Evolutionary conservation across 2,797 vertebrate genomes (phyloP).

Genomic region (Phoxinus dragarum): DNA sequence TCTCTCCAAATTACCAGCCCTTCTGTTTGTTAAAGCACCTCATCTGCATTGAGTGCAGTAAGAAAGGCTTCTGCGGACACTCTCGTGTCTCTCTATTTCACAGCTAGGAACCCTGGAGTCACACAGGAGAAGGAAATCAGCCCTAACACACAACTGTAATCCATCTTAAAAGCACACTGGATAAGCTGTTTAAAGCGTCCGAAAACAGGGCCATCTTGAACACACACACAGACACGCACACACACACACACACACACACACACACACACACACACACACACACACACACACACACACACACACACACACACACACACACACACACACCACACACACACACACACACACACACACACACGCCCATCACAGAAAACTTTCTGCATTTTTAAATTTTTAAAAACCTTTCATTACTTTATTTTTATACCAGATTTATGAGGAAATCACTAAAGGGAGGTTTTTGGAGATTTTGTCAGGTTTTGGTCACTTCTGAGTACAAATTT

Average conservation of each 20-base stretch:
- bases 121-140: slow-evolving; percentile 25
- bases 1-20: slow-evolving; percentile 55
- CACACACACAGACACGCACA: neutral
- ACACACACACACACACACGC: no score
- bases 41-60: slow-evolving; percentile 53
- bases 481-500: no score
- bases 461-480: no score
- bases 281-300: neutral
- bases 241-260: neutral
- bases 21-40: slow-evolving; percentile 53
- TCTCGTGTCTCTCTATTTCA: slow-evolving; percentile 35
- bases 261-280: neutral
- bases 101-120: slow-evolving; percentile 45
- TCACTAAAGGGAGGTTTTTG: no score
- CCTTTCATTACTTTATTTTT: no score
- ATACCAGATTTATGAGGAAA: no score
- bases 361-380: no score
- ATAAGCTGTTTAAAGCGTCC: slow-evolving; percentile 49
- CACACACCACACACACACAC: no score
- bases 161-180: slow-evolving; percentile 51
- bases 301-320: neutral
- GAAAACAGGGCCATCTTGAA: slow-evolving; percentile 38
- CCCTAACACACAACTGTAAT: slow-evolving; percentile 45
- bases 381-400: no score
- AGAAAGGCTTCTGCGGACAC: neutral